Percentiles rank a stretch among this genome's conserved stretches.
phyloP scores from a whole-genome alignment of 2,113 vertebrate species.

The Microtus pennsylvanicus region DNA sequence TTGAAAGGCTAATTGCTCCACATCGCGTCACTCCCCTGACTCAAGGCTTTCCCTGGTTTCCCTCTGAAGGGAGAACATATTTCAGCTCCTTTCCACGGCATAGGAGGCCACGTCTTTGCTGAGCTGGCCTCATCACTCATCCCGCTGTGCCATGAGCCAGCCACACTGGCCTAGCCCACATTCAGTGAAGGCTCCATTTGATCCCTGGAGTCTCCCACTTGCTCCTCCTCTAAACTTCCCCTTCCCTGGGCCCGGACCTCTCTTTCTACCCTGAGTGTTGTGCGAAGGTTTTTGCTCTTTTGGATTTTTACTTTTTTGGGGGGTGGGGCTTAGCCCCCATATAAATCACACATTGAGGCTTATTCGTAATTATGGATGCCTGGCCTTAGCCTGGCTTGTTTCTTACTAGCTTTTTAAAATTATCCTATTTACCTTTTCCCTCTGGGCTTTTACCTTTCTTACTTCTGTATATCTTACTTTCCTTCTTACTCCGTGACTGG shows the following conservation, averaged over 20 bases:
- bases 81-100: neutral
- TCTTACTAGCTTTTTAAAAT: too few relatives aligned
- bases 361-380: too few relatives aligned
- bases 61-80: neutral
- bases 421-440: too few relatives aligned
- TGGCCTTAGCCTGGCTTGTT: too few relatives aligned
- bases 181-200: neutral
- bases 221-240: neutral
- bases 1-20: neutral
- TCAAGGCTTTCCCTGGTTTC: neutral
- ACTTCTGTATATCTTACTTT: too few relatives aligned
- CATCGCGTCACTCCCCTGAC: neutral
- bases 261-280: neutral
- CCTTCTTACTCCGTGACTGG: too few relatives aligned
- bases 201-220: neutral
- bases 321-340: rapidly evolving
- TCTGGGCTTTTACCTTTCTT: too few relatives aligned
- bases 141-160: neutral
- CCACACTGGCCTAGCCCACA: neutral
- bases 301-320: too few relatives aligned
- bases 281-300: too few relatives aligned
- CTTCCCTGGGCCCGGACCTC: rapidly evolving
- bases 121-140: neutral
- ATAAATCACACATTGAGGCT: too few relatives aligned
- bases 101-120: neutral